A percentile compares a stretch with the other conserved stretches of the same genome.
These are phyloP conservation scores for Steromphala cineraria DNA, from an alignment of 2,888 invertebrate species.

Conservation along the genomic window DNA sequence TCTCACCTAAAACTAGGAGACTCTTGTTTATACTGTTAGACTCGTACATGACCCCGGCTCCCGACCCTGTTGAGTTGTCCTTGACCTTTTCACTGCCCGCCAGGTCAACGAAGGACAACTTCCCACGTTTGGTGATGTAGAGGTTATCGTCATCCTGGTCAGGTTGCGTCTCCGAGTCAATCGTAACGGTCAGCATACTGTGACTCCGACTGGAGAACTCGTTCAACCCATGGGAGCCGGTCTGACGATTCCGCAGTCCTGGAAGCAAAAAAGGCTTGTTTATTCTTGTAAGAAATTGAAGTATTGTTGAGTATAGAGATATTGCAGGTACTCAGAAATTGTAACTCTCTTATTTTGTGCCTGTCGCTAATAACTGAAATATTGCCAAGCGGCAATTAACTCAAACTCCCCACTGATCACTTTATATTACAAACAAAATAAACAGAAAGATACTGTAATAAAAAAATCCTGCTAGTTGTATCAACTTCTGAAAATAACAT, in stretches of 20 bases:
- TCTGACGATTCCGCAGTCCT: conserved; percentile 93
- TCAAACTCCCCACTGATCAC: too few species aligned
- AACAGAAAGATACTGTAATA: too few species aligned
- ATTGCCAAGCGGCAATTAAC: too few species aligned
- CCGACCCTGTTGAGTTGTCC: conserved; percentile 82
- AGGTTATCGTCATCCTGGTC: conserved; percentile 80
- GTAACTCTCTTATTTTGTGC: too few species aligned
- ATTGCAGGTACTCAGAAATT: too few species aligned
- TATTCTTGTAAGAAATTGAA: too few species aligned
- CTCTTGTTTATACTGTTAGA: conserved; percentile 98
- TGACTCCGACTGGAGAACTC: conserved; percentile 94
- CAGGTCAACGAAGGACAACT: conserved; percentile 95
- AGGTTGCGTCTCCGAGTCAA: conserved; percentile 83
- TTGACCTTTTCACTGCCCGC: conserved; percentile 96
- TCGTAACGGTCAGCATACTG: conserved; percentile 91
- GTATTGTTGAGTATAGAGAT: too few species aligned
- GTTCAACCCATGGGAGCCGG: conserved; percentile 94
- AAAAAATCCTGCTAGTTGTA: too few species aligned
- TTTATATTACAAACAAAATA: too few species aligned
- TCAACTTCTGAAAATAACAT: too few species aligned
- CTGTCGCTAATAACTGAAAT: too few species aligned
- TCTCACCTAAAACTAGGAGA: conserved; percentile 88
- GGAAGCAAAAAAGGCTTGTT: conserved; percentile 36
- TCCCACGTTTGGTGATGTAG: conserved; percentile 92
- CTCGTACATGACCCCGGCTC: conserved; percentile 88